Conservation (phyloP, 2,113 vertebrate species). For the Gorsachius goisagi region DNA sequence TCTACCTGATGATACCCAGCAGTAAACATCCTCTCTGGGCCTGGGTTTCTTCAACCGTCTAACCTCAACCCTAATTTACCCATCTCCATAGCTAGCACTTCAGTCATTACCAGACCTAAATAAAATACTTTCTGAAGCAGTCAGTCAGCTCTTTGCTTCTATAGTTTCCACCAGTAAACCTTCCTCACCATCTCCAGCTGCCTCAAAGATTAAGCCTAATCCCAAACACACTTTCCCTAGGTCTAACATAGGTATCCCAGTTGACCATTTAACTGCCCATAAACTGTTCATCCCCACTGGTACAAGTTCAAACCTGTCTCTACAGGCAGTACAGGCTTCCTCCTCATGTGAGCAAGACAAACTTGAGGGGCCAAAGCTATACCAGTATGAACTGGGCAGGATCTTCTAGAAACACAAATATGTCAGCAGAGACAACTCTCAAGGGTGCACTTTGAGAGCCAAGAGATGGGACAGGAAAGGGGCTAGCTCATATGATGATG, state of each 20-base stretch:
- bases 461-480: neutral
- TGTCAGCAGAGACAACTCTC: neutral
- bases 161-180: neutral
- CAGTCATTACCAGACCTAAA: neutral
- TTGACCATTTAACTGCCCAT: fast-evolving
- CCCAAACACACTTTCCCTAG: neutral
- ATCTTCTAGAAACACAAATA: neutral
- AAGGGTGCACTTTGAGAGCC: neutral
- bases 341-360: neutral
- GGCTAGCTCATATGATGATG: neutral
- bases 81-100: neutral
- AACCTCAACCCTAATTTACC: neutral
- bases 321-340: neutral
- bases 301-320: neutral
- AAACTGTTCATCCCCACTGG: neutral
- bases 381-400: neutral
- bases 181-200: neutral
- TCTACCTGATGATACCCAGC: neutral
- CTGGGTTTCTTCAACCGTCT: neutral
- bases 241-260: neutral
- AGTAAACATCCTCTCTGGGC: neutral
- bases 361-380: neutral
- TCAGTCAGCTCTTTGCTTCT: neutral
- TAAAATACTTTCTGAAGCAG: neutral
- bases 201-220: neutral